Percentiles rank a stretch among this genome's conserved stretches.
phyloP scores from a whole-genome alignment of 2,797 vertebrate genomes.

The Malacoraja senta region DNA sequence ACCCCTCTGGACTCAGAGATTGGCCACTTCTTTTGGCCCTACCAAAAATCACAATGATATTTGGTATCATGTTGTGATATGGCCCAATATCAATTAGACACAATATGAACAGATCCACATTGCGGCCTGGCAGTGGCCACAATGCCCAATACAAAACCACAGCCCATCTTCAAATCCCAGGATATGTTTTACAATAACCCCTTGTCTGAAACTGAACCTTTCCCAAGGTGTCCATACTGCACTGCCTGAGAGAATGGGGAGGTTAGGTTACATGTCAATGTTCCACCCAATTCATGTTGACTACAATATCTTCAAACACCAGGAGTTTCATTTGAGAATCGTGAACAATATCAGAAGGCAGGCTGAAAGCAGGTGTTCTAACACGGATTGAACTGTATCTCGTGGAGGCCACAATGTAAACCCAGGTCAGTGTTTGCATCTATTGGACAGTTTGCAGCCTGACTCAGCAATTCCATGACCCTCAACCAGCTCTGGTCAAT shows the following conservation, averaged over 20 bases:
- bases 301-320: not conserved
- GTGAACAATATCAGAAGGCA: not conserved
- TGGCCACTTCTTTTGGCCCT: not conserved
- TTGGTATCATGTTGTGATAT: not conserved
- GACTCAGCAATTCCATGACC: not conserved
- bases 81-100: not conserved
- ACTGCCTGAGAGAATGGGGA: no score
- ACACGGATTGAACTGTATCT: not conserved
- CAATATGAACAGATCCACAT: not conserved
- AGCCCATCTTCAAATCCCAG: not conserved
- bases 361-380: not conserved
- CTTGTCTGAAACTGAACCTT: not conserved
- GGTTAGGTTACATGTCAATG: no score
- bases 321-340: not conserved
- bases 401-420: not conserved
- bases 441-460: not conserved
- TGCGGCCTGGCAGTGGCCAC: no score
- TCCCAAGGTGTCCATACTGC: not conserved
- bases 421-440: not conserved
- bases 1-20: not conserved
- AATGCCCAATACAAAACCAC: not conserved
- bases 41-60: not conserved
- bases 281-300: not conserved
- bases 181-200: not conserved
- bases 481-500: not conserved